Base-by-base conservation (phyloP, 2,797 vertebrate genomes). In the Poecilia gillii region DNA sequence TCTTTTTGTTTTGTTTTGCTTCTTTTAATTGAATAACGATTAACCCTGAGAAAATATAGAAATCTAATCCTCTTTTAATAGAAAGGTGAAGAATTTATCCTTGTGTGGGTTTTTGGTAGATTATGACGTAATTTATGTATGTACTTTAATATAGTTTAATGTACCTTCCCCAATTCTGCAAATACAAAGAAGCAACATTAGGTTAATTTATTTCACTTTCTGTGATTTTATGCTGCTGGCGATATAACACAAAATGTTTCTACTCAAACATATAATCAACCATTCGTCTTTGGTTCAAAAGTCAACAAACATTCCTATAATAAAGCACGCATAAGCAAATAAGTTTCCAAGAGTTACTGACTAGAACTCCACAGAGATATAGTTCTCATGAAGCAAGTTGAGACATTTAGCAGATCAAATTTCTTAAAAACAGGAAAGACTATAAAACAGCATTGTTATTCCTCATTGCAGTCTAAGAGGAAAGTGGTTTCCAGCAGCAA, bases 391-490 rank as follows among this genome's bases (percentile, higher is more conserved):
- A 78, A 74, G 47, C 80, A 47, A 71, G 77, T 73, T 85, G 91
- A 91, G 73, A 88, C 87, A 93, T 46, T 20, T 62, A 75, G 73
- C 81, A 73, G 73, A 79, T 78, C 77, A 57, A 80, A 81, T 84
- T 75, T 85, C 55, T 86, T 87, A 76, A 85, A 84, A 89, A 91
- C 92, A 92, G 92, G 88, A 90, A 94, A 92, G 86, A 80, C 87
- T 87, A 80, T 90, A 90, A 93, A 92, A 88, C 81, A 62, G 31
- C 71, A 73, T 87, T 90, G 89, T 93, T 93, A 75, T 89, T 91
- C 75, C 49, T 85, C 78, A 74, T 74, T 81, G 77, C 45, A 81
- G 68, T 87, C 87, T 73, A 84, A 89, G 72, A 91, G 90, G 89
- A 89, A 90, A 89, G 81, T 47, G 1, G 41, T 88, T 92, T 92